A percentile compares a stretch with the other conserved stretches of the same genome.
Evolutionary conservation across 2,797 vertebrate genomes (phyloP).

Genomic region (Steatocranus sp.): DNA sequence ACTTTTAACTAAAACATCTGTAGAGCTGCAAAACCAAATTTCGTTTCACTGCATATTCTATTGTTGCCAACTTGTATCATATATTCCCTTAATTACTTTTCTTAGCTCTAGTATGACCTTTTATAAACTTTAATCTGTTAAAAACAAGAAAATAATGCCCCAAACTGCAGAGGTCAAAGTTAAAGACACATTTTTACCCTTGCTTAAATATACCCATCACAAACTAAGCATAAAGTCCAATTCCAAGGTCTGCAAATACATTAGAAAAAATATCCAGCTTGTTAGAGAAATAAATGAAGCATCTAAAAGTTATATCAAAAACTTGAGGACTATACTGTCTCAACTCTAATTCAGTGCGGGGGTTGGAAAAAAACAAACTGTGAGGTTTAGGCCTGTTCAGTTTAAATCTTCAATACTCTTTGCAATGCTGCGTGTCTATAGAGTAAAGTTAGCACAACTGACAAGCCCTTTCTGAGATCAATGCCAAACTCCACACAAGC

Average conservation of each 20-base stretch:
- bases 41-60: not conserved
- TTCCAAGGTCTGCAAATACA: not conserved
- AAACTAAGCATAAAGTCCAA: not conserved
- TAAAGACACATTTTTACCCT: not conserved
- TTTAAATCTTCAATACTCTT: not conserved
- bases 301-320: not conserved
- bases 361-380: not conserved
- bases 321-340: not conserved
- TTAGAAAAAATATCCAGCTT: not conserved
- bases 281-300: not conserved
- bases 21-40: not conserved
- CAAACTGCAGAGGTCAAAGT: not conserved
- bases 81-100: not conserved
- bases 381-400: not conserved
- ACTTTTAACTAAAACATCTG: not conserved
- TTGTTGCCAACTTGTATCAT: not conserved
- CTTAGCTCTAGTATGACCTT: not conserved
- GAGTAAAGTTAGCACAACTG: not conserved
- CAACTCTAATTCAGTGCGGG: not conserved
- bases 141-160: not conserved
- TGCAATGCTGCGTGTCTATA: not conserved
- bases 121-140: not conserved
- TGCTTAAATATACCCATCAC: not conserved
- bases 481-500: slow-evolving; percentile 36
- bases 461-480: not conserved